These are phyloP conservation scores for Passerina amoena DNA, from an alignment of 2,113 vertebrate genomes.

Conservation along the genomic window DNA sequence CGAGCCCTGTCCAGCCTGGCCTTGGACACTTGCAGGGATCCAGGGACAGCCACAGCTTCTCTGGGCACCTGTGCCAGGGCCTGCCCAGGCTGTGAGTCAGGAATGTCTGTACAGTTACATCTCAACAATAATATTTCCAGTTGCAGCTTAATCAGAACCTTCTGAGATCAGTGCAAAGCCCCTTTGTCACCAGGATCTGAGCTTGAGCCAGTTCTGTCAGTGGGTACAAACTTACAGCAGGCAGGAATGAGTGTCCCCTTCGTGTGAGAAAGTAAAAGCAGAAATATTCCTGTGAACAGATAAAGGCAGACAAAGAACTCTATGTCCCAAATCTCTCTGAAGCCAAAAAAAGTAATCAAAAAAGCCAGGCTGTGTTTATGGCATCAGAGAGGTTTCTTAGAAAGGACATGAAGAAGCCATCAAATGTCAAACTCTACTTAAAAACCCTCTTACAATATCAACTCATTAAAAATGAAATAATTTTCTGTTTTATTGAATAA, in stretches of 20 bases:
- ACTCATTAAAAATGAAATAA: background rate
- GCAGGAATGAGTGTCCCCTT: background rate
- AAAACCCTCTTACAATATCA: background rate
- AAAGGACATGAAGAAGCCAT: background rate
- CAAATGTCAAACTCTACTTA: background rate
- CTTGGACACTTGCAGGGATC: background rate
- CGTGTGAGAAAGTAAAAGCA: background rate
- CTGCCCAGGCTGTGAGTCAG: rapidly evolving
- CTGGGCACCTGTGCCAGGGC: background rate
- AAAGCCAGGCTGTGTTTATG: background rate
- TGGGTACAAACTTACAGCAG: background rate
- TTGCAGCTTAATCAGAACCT: background rate
- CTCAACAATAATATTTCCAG: background rate
- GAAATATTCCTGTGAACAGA: background rate
- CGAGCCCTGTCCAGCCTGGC: rapidly evolving
- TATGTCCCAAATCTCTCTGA: background rate
- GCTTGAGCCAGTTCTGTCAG: background rate
- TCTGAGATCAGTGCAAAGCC: background rate
- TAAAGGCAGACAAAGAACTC: background rate
- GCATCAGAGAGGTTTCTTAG: background rate
- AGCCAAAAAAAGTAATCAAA: background rate
- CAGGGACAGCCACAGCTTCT: background rate
- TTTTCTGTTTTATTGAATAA: background rate
- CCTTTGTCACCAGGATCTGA: background rate
- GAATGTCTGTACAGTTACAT: too few relatives aligned